These are phyloP conservation scores for Chanos chanos DNA, from an alignment of 2,797 vertebrate species.

Conservation along the genomic window DNA sequence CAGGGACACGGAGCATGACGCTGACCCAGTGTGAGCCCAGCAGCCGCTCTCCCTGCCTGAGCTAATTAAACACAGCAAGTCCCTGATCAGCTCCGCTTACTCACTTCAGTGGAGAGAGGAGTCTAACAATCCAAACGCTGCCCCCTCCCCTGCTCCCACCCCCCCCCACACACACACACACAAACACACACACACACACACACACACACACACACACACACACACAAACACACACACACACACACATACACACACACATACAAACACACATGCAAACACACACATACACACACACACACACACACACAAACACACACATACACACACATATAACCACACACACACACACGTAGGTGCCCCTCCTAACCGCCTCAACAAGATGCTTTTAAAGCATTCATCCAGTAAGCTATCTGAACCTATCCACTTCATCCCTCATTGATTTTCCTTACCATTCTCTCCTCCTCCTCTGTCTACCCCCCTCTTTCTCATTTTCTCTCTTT, in stretches of 20 bases:
- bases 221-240: not conserved
- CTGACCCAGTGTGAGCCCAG: not conserved
- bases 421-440: conserved; percentile 38
- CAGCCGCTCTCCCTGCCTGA: conserved; percentile 15
- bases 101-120: conserved; percentile 12
- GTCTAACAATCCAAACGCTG: not conserved
- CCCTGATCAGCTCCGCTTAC: conserved; percentile 4
- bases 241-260: not conserved
- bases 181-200: not conserved
- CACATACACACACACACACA: not conserved
- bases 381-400: conserved; percentile 35
- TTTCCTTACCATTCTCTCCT: conserved; percentile 11
- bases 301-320: conserved; percentile 17
- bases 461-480: conserved; percentile 10
- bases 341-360: not conserved
- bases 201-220: conserved; percentile 10
- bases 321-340: conserved; percentile 13
- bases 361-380: too few relatives aligned
- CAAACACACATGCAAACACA: not conserved
- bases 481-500: conserved; percentile 7
- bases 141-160: not conserved
- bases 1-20: conserved; percentile 3
- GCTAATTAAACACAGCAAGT: conserved; percentile 28
- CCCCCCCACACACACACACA: too few relatives aligned
- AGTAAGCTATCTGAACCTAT: conserved; percentile 28